Conservation (phyloP, 1,140 invertebrate species). For the Cecropterus lyciades region DNA sequence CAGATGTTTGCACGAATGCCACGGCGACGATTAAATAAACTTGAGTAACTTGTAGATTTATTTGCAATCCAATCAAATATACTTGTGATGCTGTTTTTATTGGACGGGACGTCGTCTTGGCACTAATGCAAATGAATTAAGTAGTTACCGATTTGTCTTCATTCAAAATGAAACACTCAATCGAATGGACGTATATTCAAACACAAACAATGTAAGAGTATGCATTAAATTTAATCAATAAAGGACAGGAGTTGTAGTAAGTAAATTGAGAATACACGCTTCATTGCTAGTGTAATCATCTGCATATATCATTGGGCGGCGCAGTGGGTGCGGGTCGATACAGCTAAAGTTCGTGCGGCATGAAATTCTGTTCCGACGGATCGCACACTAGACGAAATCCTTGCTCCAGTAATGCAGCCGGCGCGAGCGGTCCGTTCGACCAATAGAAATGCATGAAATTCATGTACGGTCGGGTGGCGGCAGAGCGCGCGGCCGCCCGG, state of each 20-base stretch:
- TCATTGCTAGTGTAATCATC: constrained; percentile 6
- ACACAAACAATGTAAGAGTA: not conserved
- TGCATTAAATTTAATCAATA: not conserved
- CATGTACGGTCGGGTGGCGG: constrained; percentile 43
- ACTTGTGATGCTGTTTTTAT: constrained; percentile 32
- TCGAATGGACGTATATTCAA: not conserved
- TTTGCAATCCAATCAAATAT: constrained; percentile 9
- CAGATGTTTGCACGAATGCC: constrained; percentile 12
- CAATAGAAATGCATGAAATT: constrained; percentile 49
- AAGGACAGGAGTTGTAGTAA: not conserved
- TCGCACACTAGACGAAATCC: constrained; percentile 31
- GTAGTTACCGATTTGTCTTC: not conserved
- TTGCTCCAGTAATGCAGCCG: constrained; percentile 37
- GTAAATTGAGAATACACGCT: not conserved
- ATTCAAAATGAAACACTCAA: constrained; percentile 1
- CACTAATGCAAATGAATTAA: constrained; percentile 1
- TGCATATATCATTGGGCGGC: constrained; percentile 31
- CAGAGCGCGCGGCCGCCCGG: constrained; percentile 57
- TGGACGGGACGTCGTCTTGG: constrained; percentile 18
- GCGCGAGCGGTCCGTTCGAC: constrained; percentile 4
- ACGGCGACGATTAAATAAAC: constrained; percentile 16
- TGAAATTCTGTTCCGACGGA: constrained; percentile 10
- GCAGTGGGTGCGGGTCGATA: constrained; percentile 12
- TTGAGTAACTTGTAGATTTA: constrained; percentile 13
- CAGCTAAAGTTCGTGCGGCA: constrained; percentile 3